Conservation (phyloP, 1,140 invertebrate species). For the silkworm (Bombyx mori) region ASM3026992v2 NC_085111.1:12361001-12361500, state of each 20-base stretch:
- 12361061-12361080: neutral
- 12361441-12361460: constrained; percentile 45
- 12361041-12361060: neutral
- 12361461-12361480: constrained; percentile 47
- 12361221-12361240: constrained; percentile 30
- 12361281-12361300: constrained; percentile 42
- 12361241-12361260: constrained; percentile 37
- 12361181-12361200: constrained; percentile 58
- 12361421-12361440: constrained; percentile 36
- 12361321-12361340: constrained; percentile 31
- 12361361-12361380: constrained; percentile 63
- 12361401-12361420: constrained; percentile 37
- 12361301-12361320: no score
- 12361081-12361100: constrained; percentile 1
- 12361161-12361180: constrained; percentile 63
- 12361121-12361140: constrained; percentile 62
- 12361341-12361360: constrained; percentile 63
- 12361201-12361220: constrained; percentile 53
- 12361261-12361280: constrained; percentile 62
- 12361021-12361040: neutral
- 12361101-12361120: constrained; percentile 46
- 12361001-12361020: neutral
- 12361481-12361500: constrained; percentile 66
- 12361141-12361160: constrained; percentile 62
- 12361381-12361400: constrained; percentile 50